Evolutionary conservation across 2,797 vertebrate genomes (phyloP), one percentile per base, ranked within the genome.

Genomic region (Sandelia bainsii): DNA sequence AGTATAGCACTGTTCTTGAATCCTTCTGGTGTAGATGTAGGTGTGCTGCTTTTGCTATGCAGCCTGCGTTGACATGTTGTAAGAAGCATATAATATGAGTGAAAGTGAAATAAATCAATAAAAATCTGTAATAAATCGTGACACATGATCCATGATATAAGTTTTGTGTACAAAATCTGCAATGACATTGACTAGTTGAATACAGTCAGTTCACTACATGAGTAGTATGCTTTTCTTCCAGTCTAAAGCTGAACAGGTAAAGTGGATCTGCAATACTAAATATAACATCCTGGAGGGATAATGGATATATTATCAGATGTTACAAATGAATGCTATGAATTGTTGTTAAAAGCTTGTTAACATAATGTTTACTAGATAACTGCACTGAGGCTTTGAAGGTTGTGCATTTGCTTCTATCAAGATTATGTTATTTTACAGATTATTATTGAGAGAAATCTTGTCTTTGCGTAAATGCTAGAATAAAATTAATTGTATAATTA

Each of bases 401-500:
- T 59, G 20, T 20, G 17, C 5, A 27, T 46, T 62, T 50, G 45
- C 52, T 59, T 56, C 45, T 29, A 13, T 57, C 8, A 44, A 37
- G 10, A 73, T 16, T 6, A 14, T 49, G 23, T 63, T 57, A 40
- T 76, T 75, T 50, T 5, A 27, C 11, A 58, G 54, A 68, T 71
- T 72, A 62, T 39, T 56, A 70, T 42, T 63, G 49, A 68, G 39
- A 29, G 20, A 52, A 82, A 60, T 59, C 17, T 17, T 54, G 17
- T 64, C 32, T 52, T 56, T 63, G 29, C 16, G 7, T 51, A 52
- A 82, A 74, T 19, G 19, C 51, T 40, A 39, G 27, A 17, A 57
- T 77, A 52, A 72, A 80, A 66, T 82, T 39, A 56, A 72, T 74
- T 68, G 46, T 27, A 58, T 54, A 69, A 78, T 73, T 69, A 51